These are phyloP conservation scores for Heliconius eleuchia DNA, from an alignment of 1,140 invertebrate genomes.

Conservation along the genomic window DNA sequence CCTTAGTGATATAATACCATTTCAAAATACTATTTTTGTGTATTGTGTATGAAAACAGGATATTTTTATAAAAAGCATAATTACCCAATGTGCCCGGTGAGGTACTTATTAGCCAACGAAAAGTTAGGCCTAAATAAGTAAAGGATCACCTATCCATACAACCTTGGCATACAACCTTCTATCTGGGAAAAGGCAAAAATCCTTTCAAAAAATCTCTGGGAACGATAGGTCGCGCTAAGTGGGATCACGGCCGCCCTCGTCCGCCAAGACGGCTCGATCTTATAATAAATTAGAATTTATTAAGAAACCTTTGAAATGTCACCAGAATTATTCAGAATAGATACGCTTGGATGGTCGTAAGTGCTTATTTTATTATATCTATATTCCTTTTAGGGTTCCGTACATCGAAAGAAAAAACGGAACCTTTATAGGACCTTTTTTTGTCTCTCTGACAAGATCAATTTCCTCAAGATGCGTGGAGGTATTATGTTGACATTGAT, in stretches of 20 bases:
- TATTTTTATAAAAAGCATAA: too few relatives aligned
- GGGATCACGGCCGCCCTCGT: neutral
- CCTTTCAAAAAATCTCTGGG: neutral
- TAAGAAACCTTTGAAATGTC: constrained; percentile 1
- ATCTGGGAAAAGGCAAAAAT: neutral
- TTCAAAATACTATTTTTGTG: too few relatives aligned
- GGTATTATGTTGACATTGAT: too few relatives aligned
- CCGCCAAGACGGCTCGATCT: neutral
- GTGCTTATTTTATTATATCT: neutral
- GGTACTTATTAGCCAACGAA: neutral
- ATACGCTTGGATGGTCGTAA: neutral
- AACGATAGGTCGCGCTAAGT: constrained; percentile 3
- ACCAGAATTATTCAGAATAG: neutral
- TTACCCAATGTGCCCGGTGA: too few relatives aligned
- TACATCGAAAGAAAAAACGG: too few relatives aligned
- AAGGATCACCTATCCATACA: neutral
- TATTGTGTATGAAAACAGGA: too few relatives aligned
- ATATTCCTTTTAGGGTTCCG: neutral
- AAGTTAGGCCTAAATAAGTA: neutral
- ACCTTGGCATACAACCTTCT: neutral
- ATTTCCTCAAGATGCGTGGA: too few relatives aligned
- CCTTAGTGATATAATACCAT: too few relatives aligned
- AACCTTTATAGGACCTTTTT: too few relatives aligned
- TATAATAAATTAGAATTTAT: constrained; percentile 6
- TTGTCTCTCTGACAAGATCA: too few relatives aligned